Conservation (phyloP, 1,140 invertebrate genomes). For the Pseudachorutes palmiensis region DNA sequence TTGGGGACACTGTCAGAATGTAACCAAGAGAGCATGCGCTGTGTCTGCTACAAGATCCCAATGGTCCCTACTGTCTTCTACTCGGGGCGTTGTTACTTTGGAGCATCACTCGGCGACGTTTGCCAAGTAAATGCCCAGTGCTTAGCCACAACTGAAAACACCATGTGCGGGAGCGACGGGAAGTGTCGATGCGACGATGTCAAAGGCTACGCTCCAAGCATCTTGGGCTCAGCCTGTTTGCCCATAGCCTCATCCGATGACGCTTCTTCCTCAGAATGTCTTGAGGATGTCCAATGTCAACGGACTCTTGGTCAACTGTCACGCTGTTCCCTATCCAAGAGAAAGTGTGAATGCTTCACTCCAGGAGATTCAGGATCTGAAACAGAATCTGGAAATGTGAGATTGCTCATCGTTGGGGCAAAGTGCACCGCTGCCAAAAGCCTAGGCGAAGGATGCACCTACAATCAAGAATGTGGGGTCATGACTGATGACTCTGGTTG, state of each 20-base stretch:
- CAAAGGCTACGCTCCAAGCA: constrained; percentile 19
- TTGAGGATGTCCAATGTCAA: constrained; percentile 27
- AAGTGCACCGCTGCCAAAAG: constrained; percentile 30
- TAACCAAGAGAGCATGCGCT: constrained; percentile 36
- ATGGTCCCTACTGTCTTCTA: constrained; percentile 32
- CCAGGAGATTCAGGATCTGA: neutral
- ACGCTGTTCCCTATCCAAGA: constrained; percentile 23
- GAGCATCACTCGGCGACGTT: constrained; percentile 33
- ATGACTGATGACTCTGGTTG: constrained; percentile 25
- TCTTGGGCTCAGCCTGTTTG: constrained; percentile 24
- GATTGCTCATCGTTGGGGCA: constrained; percentile 6
- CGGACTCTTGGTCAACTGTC: constrained; percentile 23
- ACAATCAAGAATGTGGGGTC: constrained; percentile 28
- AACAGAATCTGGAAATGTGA: neutral
- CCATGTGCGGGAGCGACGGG: constrained; percentile 31
- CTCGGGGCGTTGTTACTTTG: constrained; percentile 32
- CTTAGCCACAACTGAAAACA: constrained; percentile 22
- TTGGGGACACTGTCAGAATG: constrained; percentile 36
- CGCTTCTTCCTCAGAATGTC: constrained; percentile 17
- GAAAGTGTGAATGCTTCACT: constrained; percentile 33
- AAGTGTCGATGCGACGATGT: constrained; percentile 30
- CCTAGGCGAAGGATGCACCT: constrained; percentile 31
- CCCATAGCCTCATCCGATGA: constrained; percentile 1
- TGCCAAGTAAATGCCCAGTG: constrained; percentile 36
- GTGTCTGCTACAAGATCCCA: constrained; percentile 36